Percentiles rank a stretch among this genome's conserved stretches.
These are phyloP conservation scores for Chymomyza amoena DNA, from an alignment of 2,888 invertebrate species.

Conservation along the genomic window DNA sequence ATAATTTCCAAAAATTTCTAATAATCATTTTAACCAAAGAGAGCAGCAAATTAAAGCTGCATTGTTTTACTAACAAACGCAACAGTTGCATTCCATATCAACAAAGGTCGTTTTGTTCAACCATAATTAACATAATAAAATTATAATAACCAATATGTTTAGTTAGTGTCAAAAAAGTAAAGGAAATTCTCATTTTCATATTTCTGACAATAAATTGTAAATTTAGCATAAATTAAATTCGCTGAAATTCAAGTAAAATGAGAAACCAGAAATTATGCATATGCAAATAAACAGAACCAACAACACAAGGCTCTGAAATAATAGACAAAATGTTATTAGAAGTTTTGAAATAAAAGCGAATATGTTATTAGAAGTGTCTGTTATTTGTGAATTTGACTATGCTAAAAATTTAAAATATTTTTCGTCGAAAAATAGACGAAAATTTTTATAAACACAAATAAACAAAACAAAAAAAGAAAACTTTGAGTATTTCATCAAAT, in stretches of 20 bases:
- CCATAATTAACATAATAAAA: background rate
- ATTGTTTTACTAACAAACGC: background rate
- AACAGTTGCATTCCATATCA: background rate
- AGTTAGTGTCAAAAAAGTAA: background rate
- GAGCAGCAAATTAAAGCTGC: background rate
- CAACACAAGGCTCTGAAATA: background rate
- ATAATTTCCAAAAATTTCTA: background rate
- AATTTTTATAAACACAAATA: background rate
- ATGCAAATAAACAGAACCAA: conserved; percentile 24
- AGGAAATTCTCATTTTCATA: background rate
- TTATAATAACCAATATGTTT: background rate
- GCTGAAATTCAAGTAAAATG: conserved; percentile 29
- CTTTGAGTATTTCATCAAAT: too few species aligned
- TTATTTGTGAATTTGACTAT: conserved; percentile 14
- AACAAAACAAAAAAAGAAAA: background rate
- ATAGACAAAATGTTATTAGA: conserved; percentile 1
- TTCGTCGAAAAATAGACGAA: background rate
- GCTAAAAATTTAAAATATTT: background rate
- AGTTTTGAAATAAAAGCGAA: background rate
- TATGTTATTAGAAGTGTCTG: conserved; percentile 12
- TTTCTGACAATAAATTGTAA: conserved; percentile 36
- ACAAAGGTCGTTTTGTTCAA: background rate
- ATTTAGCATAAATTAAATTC: conserved; percentile 36
- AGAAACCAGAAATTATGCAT: conserved; percentile 35
- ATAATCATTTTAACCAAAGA: background rate